A percentile compares a stretch with the other conserved stretches of the same genome.
These are phyloP conservation scores for Dione vanillae DNA, from an alignment of 2,888 invertebrate genomes.

Conservation along the genomic window DNA sequence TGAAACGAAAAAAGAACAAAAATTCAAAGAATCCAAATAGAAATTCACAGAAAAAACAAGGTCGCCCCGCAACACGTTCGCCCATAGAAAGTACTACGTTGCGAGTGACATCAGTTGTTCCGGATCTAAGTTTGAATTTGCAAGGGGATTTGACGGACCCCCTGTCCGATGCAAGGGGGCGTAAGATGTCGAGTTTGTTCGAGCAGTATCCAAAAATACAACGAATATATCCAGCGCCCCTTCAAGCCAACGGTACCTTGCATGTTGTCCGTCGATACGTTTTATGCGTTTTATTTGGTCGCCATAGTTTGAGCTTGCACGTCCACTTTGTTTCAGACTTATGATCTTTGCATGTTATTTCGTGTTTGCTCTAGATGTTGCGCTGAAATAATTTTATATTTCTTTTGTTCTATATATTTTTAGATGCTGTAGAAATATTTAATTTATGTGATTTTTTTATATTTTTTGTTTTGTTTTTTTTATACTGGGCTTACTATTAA, in stretches of 20 bases:
- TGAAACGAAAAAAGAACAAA: constrained; percentile 83
- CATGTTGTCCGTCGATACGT: constrained; percentile 68
- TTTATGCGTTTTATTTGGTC: constrained; percentile 59
- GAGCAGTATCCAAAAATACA: constrained; percentile 90
- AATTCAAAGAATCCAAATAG: constrained; percentile 82
- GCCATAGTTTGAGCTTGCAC: constrained; percentile 68
- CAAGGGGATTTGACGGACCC: constrained; percentile 73
- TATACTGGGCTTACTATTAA: constrained; percentile 36
- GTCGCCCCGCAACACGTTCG: constrained; percentile 81
- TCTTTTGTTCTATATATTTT: constrained; percentile 20
- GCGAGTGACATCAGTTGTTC: constrained; percentile 60
- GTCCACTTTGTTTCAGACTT: constrained; percentile 68
- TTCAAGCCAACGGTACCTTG: constrained; percentile 77
- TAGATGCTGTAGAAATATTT: constrained; percentile 46
- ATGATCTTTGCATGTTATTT: constrained; percentile 72
- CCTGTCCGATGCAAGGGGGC: constrained; percentile 72
- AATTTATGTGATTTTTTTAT: constrained; percentile 39
- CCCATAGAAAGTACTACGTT: constrained; percentile 83
- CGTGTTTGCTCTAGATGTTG: constrained; percentile 63
- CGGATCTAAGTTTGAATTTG: constrained; percentile 75
- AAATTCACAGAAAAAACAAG: constrained; percentile 81
- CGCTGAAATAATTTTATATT: constrained; percentile 49
- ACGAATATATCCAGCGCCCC: constrained; percentile 89
- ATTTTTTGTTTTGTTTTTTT: constrained; percentile 16
- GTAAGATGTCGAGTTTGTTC: constrained; percentile 88